These are phyloP conservation scores for Habropoda laboriosa DNA, from an alignment of 1,140 invertebrate genomes.

Conservation along the genomic window DNA sequence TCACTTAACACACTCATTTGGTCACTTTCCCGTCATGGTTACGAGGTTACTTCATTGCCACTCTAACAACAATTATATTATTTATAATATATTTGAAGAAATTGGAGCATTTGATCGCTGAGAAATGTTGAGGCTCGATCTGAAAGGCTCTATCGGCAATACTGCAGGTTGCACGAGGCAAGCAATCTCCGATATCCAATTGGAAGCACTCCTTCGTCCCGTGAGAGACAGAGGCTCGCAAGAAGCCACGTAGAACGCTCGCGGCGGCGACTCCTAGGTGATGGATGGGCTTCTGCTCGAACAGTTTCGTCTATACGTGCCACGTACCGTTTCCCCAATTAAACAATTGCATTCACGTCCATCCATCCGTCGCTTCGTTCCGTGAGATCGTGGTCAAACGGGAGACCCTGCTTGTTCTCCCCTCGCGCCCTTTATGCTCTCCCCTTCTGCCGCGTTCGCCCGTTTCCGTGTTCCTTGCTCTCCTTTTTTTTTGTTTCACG, in stretches of 20 bases:
- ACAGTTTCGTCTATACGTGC: constrained; percentile 66
- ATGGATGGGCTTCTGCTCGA: constrained; percentile 71
- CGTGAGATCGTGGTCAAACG: constrained; percentile 56
- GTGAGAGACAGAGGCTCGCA: background rate
- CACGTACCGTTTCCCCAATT: constrained; percentile 73
- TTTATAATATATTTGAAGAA: too few species aligned
- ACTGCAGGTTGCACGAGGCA: background rate
- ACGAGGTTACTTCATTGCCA: too few species aligned
- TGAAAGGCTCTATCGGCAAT: background rate
- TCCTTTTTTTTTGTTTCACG: constrained; percentile 27
- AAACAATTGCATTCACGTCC: constrained; percentile 76
- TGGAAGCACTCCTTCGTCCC: background rate
- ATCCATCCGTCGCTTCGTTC: constrained; percentile 57
- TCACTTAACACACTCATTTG: too few species aligned
- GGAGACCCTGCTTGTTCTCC: constrained; percentile 14
- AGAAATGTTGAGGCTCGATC: too few species aligned
- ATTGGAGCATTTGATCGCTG: too few species aligned
- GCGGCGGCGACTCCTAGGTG: constrained; percentile 54
- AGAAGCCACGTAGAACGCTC: constrained; percentile 22
- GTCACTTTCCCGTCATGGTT: too few species aligned
- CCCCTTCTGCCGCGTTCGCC: background rate
- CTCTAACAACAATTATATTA: too few species aligned
- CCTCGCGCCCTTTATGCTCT: constrained; percentile 16
- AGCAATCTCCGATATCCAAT: background rate
- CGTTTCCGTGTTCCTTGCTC: constrained; percentile 13